A percentile compares a stretch with the other conserved stretches of the same genome.
phyloP scores from a whole-genome alignment of 2,888 invertebrate genomes.

The Hydraecia micacea region DNA sequence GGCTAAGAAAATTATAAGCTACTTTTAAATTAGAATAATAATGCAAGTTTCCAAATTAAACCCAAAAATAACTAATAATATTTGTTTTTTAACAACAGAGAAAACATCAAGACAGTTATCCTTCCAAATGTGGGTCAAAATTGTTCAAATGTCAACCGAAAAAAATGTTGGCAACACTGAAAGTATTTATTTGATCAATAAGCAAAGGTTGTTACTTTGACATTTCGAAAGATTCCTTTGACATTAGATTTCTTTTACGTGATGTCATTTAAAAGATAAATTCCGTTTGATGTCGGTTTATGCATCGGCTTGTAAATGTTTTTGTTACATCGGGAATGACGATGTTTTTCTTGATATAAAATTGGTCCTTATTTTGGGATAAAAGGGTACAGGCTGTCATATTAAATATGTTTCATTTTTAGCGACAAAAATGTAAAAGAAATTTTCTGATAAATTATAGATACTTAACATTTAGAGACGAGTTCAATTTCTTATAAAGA shows the following conservation, averaged over 20 bases:
- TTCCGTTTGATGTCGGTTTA: constrained; percentile 22
- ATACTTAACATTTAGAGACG: neutral
- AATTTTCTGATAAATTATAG: no score
- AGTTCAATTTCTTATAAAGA: neutral
- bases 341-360: constrained; percentile 12
- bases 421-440: neutral
- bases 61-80: neutral
- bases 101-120: neutral
- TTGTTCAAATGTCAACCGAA: constrained; percentile 35
- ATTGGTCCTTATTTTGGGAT: constrained; percentile 3
- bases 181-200: constrained; percentile 53
- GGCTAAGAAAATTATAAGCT: neutral
- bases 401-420: constrained; percentile 5
- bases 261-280: constrained; percentile 30
- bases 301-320: constrained; percentile 18
- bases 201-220: constrained; percentile 17
- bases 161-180: constrained; percentile 32
- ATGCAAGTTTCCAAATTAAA: neutral
- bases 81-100: neutral
- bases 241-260: constrained; percentile 26
- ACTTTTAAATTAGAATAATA: neutral
- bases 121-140: constrained; percentile 38
- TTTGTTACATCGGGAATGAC: constrained; percentile 12
- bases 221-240: constrained; percentile 25
- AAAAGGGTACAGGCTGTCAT: neutral